phyloP scores from a whole-genome alignment of 2,888 invertebrate species.

The Drosophila paucipuncta region DNA sequence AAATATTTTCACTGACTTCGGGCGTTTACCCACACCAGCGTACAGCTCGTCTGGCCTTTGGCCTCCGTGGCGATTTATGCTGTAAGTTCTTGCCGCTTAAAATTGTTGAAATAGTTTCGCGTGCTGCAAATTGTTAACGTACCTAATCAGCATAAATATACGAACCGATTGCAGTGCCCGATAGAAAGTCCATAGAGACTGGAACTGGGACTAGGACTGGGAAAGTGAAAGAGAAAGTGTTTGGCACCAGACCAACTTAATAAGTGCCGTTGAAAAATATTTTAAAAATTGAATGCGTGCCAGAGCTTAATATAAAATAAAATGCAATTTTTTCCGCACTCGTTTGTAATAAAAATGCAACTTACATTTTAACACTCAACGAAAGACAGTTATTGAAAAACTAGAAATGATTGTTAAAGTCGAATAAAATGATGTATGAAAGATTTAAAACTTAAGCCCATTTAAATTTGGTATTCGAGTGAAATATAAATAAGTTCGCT shows the following conservation, averaged over 20 bases:
- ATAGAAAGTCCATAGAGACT: constrained; percentile 6
- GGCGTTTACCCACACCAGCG: constrained; percentile 47
- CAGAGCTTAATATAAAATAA: constrained; percentile 7
- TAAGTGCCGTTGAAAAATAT: constrained; percentile 26
- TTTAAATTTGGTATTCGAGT: background rate
- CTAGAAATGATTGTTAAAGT: background rate
- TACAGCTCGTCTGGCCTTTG: constrained; percentile 8
- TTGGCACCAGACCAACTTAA: constrained; percentile 43
- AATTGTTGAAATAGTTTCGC: constrained; percentile 73
- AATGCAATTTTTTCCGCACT: constrained; percentile 15
- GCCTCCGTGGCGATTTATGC: constrained; percentile 57
- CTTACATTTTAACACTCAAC: constrained; percentile 26
- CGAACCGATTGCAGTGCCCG: constrained; percentile 37
- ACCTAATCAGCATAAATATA: constrained; percentile 76
- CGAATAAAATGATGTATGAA: background rate
- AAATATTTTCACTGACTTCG: constrained; percentile 48
- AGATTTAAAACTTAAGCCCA: background rate
- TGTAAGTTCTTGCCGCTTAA: constrained; percentile 47
- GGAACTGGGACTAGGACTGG: background rate
- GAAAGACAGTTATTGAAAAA: constrained; percentile 6
- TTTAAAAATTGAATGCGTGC: constrained; percentile 37
- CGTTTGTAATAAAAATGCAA: constrained; percentile 17
- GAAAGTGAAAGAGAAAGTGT: constrained; percentile 57
- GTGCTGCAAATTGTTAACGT: constrained; percentile 74
- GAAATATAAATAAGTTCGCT: background rate